Base-by-base conservation (phyloP, 2,888 invertebrate genomes). In the Drepanosiphum platanoidis region DNA sequence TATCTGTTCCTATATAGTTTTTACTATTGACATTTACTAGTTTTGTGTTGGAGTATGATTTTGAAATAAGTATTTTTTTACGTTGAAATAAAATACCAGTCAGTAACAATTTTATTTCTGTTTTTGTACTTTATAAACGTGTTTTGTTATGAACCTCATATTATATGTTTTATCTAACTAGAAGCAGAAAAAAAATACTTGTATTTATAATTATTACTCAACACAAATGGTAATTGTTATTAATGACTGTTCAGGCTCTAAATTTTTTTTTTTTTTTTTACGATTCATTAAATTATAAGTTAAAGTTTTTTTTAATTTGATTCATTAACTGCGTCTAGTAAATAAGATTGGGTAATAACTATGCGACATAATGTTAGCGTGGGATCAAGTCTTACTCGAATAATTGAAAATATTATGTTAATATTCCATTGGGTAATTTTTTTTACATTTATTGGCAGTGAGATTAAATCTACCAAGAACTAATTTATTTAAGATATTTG, bases 401-500 rank as follows among this genome's bases (percentile, higher is more conserved):
- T 80, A 72, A 9, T 72, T 61, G 39, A n/a, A 72, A 61, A n/a
- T 58, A 58, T 72, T 72, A 42, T 39, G 18, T 18, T 34, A 30
- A 36, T 18, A 7, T 70, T 34, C 30, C 2, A 11, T 27, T 70
- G 13, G 18, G 52, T 52, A 30, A 27, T 52, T 68, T 68, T 58
- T 58, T 58, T 75, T 27, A 7, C 36, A 70, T 80, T 80, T 72
- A 36, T 72, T 11, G 30, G n/a, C 27, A 71, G 81, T 61, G 58
- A 58, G 58, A 71, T 81, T 81, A 58, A 70, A 52, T 32, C n/a
- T 82, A 61, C 58, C 81, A 72, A 72, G 15, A 82, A 15, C 72
- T 82, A 4, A 5, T 42, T 82, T 72, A 42, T 30, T 72, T 72
- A 42, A 82, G 9, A 72, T 61, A 30, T 71, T 72, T 72, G 61